Percentiles rank a stretch among this genome's conserved stretches.
phyloP scores from a whole-genome alignment of 2,113 vertebrate genomes.

The Murina feae region DNA sequence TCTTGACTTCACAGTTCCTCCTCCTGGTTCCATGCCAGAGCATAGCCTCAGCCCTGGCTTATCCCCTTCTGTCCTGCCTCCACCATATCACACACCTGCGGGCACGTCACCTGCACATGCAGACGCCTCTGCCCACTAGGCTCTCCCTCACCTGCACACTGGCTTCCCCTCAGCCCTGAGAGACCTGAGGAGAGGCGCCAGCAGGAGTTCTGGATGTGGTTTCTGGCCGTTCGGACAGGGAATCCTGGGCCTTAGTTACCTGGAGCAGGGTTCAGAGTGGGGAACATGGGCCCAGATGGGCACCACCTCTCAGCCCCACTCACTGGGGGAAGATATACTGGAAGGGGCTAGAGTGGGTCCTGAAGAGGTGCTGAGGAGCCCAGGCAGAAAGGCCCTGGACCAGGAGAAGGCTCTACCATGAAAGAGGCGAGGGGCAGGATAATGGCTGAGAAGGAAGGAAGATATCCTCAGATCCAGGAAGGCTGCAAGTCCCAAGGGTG shows the following conservation, averaged over 20 bases:
- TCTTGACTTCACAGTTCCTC: not conserved
- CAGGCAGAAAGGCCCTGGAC: too few relatives aligned
- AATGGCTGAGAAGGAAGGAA: not conserved
- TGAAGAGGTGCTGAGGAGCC: not conserved
- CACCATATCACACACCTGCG: not conserved
- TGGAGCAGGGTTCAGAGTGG: not conserved
- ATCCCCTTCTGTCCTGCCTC: not conserved
- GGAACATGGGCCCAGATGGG: not conserved
- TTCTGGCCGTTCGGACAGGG: too few relatives aligned
- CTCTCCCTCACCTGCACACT: not conserved
- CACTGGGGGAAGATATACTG: accelerated
- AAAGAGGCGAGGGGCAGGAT: too few relatives aligned
- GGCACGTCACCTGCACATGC: accelerated
- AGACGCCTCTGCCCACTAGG: not conserved
- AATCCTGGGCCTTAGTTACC: too few relatives aligned
- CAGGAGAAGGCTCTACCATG: not conserved
- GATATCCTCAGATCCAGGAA: not conserved
- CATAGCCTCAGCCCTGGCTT: not conserved
- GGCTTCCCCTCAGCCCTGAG: not conserved
- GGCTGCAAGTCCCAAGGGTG: not conserved
- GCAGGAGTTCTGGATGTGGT: not conserved
- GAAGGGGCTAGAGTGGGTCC: not conserved
- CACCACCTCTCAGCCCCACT: not conserved
- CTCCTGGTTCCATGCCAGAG: not conserved
- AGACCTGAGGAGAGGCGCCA: too few relatives aligned